Base-by-base conservation (phyloP, 2,888 invertebrate genomes). In the Rotaria socialis region DNA sequence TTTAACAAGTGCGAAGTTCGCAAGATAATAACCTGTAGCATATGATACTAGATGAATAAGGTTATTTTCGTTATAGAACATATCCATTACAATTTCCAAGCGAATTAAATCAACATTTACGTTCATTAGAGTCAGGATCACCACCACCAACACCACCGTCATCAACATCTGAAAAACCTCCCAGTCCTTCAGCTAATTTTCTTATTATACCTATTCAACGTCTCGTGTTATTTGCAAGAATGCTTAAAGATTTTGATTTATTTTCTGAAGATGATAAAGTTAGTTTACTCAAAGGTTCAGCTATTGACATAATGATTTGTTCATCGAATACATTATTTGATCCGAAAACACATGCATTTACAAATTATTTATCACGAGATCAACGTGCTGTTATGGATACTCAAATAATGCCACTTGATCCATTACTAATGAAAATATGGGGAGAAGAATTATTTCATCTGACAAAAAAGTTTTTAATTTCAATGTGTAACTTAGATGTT, bases 261-360 rank as follows among this genome's bases (percentile, higher is more conserved):
- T 80, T 86, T 74, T 43, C 85, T 16, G 35, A 74, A 22, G 84
- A 85, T 52, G 86, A 86, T 58, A 85, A 86, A 84, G 74, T 86
- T 74, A 50, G 27, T 8, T 52, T 86, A 56, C 55, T 86, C 3
- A 85, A 86, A 84, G 86, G 85, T 50, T 55, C 85, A 10, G 84
- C 86, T 50, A 85, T 86, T 55, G 86, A 86, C 41, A 56, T 85
- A 19, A 84, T 84, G 27, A 75, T 86, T 10, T 86, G 86, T 22
- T 85, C 86, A 50, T 86, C 86, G 43, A 85, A 74, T 35, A 85
- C 86, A 41, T n/a, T 86, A 74, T 86, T 85, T 74, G 56, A 86
- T 56, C 85, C 56, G 3, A 50, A 80, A 16, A 55, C 56, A 0
- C 75, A 86, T 52, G 80, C 80, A 60, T 85, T 86, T 50, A 80